phyloP scores from a whole-genome alignment of 1,140 invertebrate genomes.

The Whitmania pigra region DNA sequence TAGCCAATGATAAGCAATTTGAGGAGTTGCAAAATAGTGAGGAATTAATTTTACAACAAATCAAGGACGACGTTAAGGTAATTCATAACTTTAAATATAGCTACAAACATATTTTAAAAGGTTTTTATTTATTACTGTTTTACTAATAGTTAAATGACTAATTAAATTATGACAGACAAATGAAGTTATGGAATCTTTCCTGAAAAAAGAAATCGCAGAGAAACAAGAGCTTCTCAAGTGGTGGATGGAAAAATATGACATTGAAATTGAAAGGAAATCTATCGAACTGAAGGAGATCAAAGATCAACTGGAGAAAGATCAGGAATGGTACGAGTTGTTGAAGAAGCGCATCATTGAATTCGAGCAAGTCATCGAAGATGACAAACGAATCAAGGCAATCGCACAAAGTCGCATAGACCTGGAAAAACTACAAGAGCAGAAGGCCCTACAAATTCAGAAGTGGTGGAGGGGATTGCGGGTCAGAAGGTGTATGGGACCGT shows the following conservation, averaged over 20 bases:
- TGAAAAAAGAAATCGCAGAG: conserved; percentile 5
- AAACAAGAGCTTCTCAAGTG: not conserved
- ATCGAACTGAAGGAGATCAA: conserved; percentile 3
- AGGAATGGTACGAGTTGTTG: not conserved
- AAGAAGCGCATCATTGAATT: conserved; percentile 4
- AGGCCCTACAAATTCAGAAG: conserved; percentile 33
- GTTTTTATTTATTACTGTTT: too few relatives aligned
- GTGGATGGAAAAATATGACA: conserved; percentile 7
- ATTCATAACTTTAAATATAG: too few relatives aligned
- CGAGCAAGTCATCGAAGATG: conserved; percentile 7
- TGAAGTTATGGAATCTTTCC: not conserved
- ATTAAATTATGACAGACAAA: not conserved
- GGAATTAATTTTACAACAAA: not conserved
- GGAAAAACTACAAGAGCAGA: not conserved
- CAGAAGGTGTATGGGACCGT: conserved; percentile 39
- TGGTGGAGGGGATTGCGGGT: conserved; percentile 43
- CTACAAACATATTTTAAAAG: too few relatives aligned
- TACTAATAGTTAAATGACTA: too few relatives aligned
- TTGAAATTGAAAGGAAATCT: conserved; percentile 1
- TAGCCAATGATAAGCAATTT: conserved; percentile 1
- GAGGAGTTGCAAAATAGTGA: not conserved
- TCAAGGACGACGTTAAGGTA: conserved; percentile 5
- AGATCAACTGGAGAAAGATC: conserved; percentile 4
- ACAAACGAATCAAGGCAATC: not conserved
- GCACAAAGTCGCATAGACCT: not conserved